A percentile compares a stretch with the other conserved stretches of the same genome.
Conservation (phyloP, 2,888 invertebrate genomes). For the Microctonus brassicae region DNA sequence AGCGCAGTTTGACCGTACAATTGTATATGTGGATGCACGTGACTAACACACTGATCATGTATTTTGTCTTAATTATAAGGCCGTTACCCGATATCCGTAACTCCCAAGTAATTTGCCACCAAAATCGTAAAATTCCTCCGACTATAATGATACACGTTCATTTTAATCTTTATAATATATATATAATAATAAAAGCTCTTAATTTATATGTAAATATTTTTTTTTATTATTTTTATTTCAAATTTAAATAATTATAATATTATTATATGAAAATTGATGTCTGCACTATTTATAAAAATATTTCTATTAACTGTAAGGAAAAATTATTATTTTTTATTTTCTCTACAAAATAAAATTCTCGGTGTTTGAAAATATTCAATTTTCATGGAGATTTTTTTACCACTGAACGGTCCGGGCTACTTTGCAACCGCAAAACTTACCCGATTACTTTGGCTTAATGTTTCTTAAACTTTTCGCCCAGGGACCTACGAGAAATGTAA, state of each 20-base stretch:
- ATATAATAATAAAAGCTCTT: background rate
- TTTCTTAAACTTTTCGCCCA: constrained; percentile 44
- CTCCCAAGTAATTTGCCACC: constrained; percentile 30
- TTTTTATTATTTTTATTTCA: background rate
- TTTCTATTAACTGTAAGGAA: background rate
- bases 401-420: constrained; percentile 39
- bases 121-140: constrained; percentile 26
- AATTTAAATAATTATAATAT: background rate
- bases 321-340: background rate
- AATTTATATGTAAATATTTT: background rate
- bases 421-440: constrained; percentile 43
- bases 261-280: background rate
- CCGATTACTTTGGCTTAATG: constrained; percentile 48
- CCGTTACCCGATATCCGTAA: constrained; percentile 48
- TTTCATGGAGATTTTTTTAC: constrained; percentile 47
- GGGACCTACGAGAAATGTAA: constrained; percentile 25
- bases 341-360: constrained; percentile 15
- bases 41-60: constrained; percentile 66
- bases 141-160: constrained; percentile 10
- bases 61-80: constrained; percentile 66
- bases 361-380: constrained; percentile 46
- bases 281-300: background rate
- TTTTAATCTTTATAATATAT: background rate
- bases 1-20: constrained; percentile 61
- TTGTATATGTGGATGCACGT: constrained; percentile 59